phyloP scores from a whole-genome alignment of 2,113 vertebrate species.

The Ictalurus punctatus region DNA sequence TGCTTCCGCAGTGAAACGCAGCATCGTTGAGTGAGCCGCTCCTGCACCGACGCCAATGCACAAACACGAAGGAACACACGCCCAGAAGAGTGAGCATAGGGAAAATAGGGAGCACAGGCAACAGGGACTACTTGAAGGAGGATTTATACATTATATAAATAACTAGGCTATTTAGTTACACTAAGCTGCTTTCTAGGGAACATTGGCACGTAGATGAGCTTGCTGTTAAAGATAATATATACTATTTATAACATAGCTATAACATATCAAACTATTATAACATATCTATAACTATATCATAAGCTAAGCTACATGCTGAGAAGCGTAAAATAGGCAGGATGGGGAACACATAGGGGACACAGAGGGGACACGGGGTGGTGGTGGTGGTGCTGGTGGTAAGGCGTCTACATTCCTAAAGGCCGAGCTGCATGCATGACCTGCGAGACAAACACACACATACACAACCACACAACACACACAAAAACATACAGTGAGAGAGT shows the following conservation, averaged over 20 bases:
- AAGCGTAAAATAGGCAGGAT: not conserved
- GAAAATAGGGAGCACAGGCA: slow-evolving; percentile 73
- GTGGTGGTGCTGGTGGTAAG: slow-evolving; percentile 41
- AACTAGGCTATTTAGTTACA: not conserved
- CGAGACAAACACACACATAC: slow-evolving; percentile 66
- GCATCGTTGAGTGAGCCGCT: slow-evolving; percentile 73
- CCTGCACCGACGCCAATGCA: slow-evolving; percentile 91
- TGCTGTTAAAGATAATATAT: not conserved
- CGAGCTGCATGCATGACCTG: slow-evolving; percentile 75
- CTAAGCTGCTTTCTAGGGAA: not conserved
- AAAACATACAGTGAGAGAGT: not conserved
- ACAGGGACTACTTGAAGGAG: not conserved
- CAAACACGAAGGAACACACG: slow-evolving; percentile 99
- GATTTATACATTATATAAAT: not conserved
- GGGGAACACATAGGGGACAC: not conserved
- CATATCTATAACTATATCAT: not conserved
- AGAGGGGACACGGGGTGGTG: not conserved
- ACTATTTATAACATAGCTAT: not conserved
- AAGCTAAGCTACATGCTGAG: not conserved
- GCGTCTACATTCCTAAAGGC: slow-evolving; percentile 61
- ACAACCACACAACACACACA: slow-evolving; percentile 41
- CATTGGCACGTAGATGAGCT: not conserved
- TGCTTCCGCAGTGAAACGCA: slow-evolving; percentile 51
- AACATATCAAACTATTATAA: no score
- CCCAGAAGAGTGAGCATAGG: slow-evolving; percentile 98